Conservation (phyloP, 2,113 vertebrate genomes). For the Notothenia rossii region DNA sequence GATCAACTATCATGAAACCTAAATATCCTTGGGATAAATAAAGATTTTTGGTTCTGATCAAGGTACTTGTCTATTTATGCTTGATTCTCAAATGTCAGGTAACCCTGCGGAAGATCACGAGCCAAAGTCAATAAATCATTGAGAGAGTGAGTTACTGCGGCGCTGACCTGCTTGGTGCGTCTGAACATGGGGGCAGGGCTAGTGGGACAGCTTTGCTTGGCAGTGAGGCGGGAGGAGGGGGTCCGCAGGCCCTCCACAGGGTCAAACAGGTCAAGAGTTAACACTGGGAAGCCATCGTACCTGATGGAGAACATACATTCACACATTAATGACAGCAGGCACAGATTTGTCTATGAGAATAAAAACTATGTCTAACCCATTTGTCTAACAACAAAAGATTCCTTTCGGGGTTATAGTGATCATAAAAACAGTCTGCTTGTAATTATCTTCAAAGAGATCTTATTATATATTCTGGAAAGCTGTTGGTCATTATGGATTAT, state of each 20-base stretch:
- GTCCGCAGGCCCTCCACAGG: constrained; percentile 87
- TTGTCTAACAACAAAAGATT: no score
- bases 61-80: not conserved
- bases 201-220: constrained; percentile 90
- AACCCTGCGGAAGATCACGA: not conserved
- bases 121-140: not conserved
- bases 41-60: not conserved
- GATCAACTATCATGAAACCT: no score
- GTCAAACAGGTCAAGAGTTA: constrained; percentile 93
- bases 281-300: constrained; percentile 95
- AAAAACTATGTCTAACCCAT: not conserved
- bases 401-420: not conserved
- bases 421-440: not conserved
- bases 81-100: not conserved
- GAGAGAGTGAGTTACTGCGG: not conserved
- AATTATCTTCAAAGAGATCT: constrained; percentile 11
- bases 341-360: not conserved
- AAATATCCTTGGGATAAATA: no score
- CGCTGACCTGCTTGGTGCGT: constrained; percentile 95
- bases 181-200: constrained; percentile 97
- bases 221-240: constrained; percentile 84
- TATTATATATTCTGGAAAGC: constrained; percentile 11
- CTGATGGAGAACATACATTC: constrained; percentile 77
- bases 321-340: not conserved
- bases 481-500: constrained; percentile 25